Evolutionary conservation across 1,140 invertebrate genomes (phyloP).

Genomic region (Drosophila virilis): DNA sequence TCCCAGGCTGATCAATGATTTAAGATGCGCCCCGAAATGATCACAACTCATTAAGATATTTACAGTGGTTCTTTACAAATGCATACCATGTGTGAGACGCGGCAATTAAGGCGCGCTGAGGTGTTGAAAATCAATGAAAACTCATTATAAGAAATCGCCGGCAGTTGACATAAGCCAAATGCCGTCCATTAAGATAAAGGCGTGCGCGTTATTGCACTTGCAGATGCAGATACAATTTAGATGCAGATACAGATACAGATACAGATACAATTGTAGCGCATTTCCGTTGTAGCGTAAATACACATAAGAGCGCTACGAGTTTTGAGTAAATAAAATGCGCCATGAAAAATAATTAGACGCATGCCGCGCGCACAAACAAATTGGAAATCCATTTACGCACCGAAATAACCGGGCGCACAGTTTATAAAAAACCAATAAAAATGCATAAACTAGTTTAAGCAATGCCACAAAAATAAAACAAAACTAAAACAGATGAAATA

Average conservation of each 20-base stretch:
- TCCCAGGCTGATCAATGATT: conserved; percentile 42
- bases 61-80: conserved; percentile 67
- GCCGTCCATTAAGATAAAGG: conserved; percentile 67
- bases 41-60: conserved; percentile 75
- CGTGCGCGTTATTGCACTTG: conserved; percentile 28
- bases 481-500: neutral
- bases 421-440: conserved; percentile 70
- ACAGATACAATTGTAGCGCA: conserved; percentile 29
- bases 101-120: conserved; percentile 64
- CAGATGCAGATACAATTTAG: conserved; percentile 28
- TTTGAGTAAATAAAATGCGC: conserved; percentile 73
- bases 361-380: conserved; percentile 61
- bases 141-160: conserved; percentile 72
- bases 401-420: conserved; percentile 13
- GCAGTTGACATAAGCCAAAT: conserved; percentile 76
- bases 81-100: conserved; percentile 3
- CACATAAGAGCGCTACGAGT: conserved; percentile 38
- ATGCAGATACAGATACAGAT: conserved; percentile 1
- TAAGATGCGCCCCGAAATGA: conserved; percentile 46
- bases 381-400: conserved; percentile 13
- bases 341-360: conserved; percentile 69
- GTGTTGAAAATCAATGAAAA: conserved; percentile 75
- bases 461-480: conserved; percentile 17
- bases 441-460: conserved; percentile 63
- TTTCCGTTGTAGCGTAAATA: conserved; percentile 48